Evolutionary conservation across 2,888 invertebrate genomes (phyloP).

Genomic region (Papilio gigon): DNA sequence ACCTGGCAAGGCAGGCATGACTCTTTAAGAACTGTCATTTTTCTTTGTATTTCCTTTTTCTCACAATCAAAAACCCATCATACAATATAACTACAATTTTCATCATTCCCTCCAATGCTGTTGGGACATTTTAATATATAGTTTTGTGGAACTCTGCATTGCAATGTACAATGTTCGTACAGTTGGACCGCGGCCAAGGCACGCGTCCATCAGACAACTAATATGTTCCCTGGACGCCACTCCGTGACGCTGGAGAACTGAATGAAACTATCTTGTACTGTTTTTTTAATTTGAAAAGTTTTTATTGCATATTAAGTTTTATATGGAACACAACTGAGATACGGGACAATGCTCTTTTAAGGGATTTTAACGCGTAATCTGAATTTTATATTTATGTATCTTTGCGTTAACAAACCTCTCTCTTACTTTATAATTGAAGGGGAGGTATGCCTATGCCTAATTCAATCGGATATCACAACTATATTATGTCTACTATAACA

Average conservation of each 20-base stretch:
- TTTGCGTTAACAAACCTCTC: too few species aligned
- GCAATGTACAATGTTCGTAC: conserved; percentile 25
- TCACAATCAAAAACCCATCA: too few species aligned
- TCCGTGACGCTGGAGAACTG: conserved; percentile 8
- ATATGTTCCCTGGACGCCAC: conserved; percentile 30
- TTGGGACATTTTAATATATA: not conserved
- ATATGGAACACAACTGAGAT: not conserved
- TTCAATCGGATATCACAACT: too few species aligned
- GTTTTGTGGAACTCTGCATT: conserved; percentile 12
- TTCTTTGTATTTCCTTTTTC: too few species aligned
- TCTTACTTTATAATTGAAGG: too few species aligned
- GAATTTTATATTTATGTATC: too few species aligned
- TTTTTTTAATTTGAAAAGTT: not conserved
- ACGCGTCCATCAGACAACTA: conserved; percentile 30
- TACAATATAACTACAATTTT: too few species aligned
- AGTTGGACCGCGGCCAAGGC: conserved; percentile 26
- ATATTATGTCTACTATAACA: too few species aligned
- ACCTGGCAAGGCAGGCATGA: not conserved
- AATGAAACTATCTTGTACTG: conserved; percentile 8
- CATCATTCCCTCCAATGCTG: not conserved
- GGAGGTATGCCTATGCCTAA: too few species aligned
- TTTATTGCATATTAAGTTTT: not conserved
- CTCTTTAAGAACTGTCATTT: not conserved
- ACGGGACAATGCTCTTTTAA: too few species aligned
- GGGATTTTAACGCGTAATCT: too few species aligned